A percentile compares a stretch with the other conserved stretches of the same genome.
These are phyloP conservation scores for Salarias fasciatus DNA, from an alignment of 2,797 vertebrate species.

Conservation along the genomic window DNA sequence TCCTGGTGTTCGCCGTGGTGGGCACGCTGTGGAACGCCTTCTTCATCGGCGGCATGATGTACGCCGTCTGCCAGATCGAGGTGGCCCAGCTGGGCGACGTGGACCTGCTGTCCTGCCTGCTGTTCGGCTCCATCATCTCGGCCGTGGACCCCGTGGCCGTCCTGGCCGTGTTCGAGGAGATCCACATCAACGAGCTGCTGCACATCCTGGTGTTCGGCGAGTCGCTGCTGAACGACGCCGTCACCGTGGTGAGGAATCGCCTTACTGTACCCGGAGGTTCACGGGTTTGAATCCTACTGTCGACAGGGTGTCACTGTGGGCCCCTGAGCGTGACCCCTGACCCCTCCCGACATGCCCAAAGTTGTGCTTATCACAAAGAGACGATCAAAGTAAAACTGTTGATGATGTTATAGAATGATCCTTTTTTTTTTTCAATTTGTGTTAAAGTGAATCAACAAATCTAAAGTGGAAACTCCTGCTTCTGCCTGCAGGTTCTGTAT, in stretches of 20 bases:
- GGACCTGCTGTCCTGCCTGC: constrained; percentile 89
- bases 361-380: too few relatives aligned
- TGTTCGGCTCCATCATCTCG: constrained; percentile 94
- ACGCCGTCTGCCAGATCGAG: constrained; percentile 86
- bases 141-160: constrained; percentile 97
- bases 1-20: constrained; percentile 94
- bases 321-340: too few relatives aligned
- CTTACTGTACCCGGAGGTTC: too few relatives aligned
- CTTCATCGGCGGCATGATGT: constrained; percentile 90
- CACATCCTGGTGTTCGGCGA: constrained; percentile 97
- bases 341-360: too few relatives aligned
- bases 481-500: constrained; percentile 88
- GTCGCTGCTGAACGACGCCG: constrained; percentile 96
- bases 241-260: constrained; percentile 91
- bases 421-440: too few relatives aligned
- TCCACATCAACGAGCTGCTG: constrained; percentile 97
- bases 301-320: too few relatives aligned
- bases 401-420: too few relatives aligned
- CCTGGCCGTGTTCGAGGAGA: constrained; percentile 96
- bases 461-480: neutral
- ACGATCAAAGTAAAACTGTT: too few relatives aligned
- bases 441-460: too few relatives aligned
- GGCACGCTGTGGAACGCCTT: constrained; percentile 95
- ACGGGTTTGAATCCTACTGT: too few relatives aligned
- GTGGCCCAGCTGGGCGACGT: constrained; percentile 78